These are phyloP conservation scores for Acronicta psi DNA, from an alignment of 2,888 invertebrate genomes.

Conservation along the genomic window DNA sequence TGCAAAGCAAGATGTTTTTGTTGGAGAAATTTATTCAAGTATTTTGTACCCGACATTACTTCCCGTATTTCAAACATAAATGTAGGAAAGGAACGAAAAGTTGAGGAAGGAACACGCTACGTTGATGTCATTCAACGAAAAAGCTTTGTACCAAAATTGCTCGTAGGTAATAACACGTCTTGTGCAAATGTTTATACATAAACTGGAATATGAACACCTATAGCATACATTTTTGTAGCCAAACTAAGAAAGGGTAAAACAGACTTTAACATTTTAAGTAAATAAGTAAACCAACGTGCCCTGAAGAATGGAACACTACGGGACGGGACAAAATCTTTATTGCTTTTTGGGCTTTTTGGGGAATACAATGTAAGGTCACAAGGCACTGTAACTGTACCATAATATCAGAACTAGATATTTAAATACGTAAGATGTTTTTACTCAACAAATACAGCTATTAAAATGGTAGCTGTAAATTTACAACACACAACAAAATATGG, in stretches of 20 bases:
- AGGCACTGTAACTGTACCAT: too few species aligned
- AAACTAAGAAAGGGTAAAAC: background rate
- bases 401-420: too few species aligned
- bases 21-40: conserved; percentile 61
- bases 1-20: conserved; percentile 74
- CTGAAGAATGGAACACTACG: background rate
- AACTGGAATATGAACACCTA: background rate
- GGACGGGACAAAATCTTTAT: conserved; percentile 8
- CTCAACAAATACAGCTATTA: background rate
- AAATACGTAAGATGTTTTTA: background rate
- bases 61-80: conserved; percentile 38
- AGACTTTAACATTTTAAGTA: conserved; percentile 11
- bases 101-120: background rate
- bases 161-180: conserved; percentile 5
- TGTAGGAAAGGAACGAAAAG: conserved; percentile 13
- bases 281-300: conserved; percentile 10
- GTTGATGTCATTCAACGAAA: conserved; percentile 19
- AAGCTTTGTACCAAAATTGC: conserved; percentile 8
- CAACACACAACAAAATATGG: conserved; percentile 20
- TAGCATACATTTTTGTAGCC: background rate
- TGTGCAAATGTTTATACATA: background rate
- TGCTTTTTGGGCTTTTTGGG: too few species aligned
- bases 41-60: conserved; percentile 54
- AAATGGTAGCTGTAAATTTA: conserved; percentile 8
- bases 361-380: too few species aligned